Evolutionary conservation across 2,888 invertebrate species (phyloP), one percentile per base, ranked within the genome.

Genomic region (Dione vanillae): DNA sequence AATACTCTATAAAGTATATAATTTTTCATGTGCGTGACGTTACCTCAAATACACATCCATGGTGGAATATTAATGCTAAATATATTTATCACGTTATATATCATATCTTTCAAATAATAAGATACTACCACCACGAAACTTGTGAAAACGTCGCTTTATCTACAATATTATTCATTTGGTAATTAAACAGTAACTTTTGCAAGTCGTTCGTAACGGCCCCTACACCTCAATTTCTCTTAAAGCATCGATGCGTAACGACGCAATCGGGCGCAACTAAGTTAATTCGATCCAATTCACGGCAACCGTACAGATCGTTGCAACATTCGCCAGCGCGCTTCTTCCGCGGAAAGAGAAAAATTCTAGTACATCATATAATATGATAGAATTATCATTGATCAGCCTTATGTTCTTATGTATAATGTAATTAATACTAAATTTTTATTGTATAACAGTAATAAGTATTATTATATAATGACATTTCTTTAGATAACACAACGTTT

Each of bases 191-290:
- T 79, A 89, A 92, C 87, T 92, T 92, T 92, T 84, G 89, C 86
- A 92, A 93, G 87, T 82, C 80, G 84, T 85, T 87, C 85, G 86
- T 85, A 89, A 86, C 87, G 87, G 88, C 85, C 79, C 82, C 83
- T 83, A 85, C 82, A 89, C 88, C 89, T 89, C 84, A 91, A 91
- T 93, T 92, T 93, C 92, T 92, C 91, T 85, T 86, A 80, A 83
- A 76, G 78, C 87, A 84, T 77, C 85, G 89, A 85, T 85, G 92
- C 92, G 89, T 90, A 80, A 83, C 90, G 80, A 87, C 83, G 91
- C 91, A 92, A 92, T 92, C 92, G 88, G 88, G 89, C 88, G 88
- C 91, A 89, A 85, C 87, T 86, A 86, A 90, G 80, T 87, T 88
- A 87, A 88, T 90, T 85, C 86, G 89, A 91, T 89, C 89, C 86